phyloP scores from a whole-genome alignment of 2,888 invertebrate species.

The Diabrotica balteata region DNA sequence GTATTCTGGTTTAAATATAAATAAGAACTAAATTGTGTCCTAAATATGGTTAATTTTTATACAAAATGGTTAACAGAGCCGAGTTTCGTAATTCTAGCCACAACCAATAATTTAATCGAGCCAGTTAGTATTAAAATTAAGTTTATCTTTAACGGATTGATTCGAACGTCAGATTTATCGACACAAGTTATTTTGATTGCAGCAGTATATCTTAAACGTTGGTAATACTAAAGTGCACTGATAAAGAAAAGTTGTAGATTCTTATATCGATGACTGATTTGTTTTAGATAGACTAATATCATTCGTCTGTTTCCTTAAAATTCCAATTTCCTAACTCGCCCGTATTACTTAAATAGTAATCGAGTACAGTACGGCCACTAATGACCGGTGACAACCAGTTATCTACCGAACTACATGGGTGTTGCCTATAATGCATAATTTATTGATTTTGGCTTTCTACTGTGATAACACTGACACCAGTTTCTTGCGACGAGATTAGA shows the following conservation, averaged over 20 bases:
- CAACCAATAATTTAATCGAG: constrained; percentile 17
- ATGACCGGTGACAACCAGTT: not conserved
- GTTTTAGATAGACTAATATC: constrained; percentile 7
- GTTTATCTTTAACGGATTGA: constrained; percentile 10
- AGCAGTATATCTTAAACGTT: constrained; percentile 14
- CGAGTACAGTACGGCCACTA: not conserved
- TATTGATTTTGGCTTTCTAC: no score
- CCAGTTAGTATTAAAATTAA: constrained; percentile 13
- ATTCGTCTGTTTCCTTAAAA: not conserved
- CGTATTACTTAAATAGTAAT: not conserved
- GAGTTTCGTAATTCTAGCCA: not conserved
- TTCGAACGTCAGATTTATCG: constrained; percentile 19
- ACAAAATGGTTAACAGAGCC: no score
- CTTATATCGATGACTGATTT: constrained; percentile 13
- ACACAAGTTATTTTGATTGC: constrained; percentile 13
- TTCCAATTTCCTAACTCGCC: not conserved
- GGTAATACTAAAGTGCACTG: constrained; percentile 4
- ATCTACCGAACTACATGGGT: constrained; percentile 1
- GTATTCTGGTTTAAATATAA: no score
- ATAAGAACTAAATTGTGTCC: no score
- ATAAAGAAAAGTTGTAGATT: constrained; percentile 10
- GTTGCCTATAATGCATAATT: not conserved
- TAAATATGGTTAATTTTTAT: no score
- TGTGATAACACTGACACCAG: no score
- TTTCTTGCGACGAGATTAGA: no score